phyloP scores from a whole-genome alignment of 1,140 invertebrate species.

The Camponotus vicinus region DNA sequence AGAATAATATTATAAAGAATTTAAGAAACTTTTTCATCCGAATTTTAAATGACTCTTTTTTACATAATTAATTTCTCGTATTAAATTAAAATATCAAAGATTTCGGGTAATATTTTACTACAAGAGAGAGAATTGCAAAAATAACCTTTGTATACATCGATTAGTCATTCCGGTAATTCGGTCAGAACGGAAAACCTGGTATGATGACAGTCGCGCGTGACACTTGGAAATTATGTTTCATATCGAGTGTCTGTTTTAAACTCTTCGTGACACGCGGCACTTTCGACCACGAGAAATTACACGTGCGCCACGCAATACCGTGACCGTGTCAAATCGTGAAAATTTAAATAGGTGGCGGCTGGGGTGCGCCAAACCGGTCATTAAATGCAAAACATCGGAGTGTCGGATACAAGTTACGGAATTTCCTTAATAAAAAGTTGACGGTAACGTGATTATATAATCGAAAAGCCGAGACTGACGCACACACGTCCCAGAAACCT shows the following conservation, averaged over 20 bases:
- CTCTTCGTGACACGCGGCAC: constrained; percentile 53
- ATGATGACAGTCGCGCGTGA: constrained; percentile 39
- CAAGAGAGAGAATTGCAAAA: background rate
- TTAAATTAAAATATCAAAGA: background rate
- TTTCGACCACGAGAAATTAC: constrained; percentile 48
- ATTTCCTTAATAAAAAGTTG: constrained; percentile 60
- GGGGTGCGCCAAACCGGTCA: constrained; percentile 18
- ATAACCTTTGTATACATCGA: background rate
- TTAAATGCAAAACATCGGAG: constrained; percentile 49
- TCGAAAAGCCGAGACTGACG: constrained; percentile 14
- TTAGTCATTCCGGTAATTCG: constrained; percentile 34
- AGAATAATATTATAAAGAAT: background rate
- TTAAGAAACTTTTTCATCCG: background rate
- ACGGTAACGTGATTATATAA: constrained; percentile 49
- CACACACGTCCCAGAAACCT: constrained; percentile 3
- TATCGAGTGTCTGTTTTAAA: constrained; percentile 55
- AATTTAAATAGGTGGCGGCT: constrained; percentile 48
- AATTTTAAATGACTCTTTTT: background rate
- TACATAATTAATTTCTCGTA: background rate
- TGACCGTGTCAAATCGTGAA: constrained; percentile 60
- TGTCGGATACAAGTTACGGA: constrained; percentile 49
- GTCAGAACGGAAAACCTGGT: background rate
- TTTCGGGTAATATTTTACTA: background rate
- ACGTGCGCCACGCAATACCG: constrained; percentile 41
- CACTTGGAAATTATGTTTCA: constrained; percentile 43